Percentiles rank a stretch among this genome's conserved stretches.
These are phyloP conservation scores for Anhinga rufa DNA, from an alignment of 2,113 vertebrate species.

Conservation along the genomic window DNA sequence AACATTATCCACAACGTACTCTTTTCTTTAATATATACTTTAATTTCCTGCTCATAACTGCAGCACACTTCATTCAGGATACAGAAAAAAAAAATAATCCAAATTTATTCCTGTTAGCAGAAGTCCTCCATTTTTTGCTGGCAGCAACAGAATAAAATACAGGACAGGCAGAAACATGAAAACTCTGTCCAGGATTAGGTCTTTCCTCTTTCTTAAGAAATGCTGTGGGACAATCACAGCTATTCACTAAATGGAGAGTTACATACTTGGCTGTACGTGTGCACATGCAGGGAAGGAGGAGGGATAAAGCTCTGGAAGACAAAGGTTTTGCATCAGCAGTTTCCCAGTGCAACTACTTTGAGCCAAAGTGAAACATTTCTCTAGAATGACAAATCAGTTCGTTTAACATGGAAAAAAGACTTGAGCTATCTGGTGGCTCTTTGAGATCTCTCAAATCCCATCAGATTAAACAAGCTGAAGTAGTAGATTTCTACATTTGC, in stretches of 20 bases:
- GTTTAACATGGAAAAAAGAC: not conserved
- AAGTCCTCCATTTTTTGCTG: not conserved
- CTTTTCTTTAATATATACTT: not conserved
- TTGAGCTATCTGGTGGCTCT: not conserved
- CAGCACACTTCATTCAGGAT: not conserved
- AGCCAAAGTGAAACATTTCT: not conserved
- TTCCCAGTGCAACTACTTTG: not conserved
- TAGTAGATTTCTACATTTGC: not conserved
- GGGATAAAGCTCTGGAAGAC: not conserved
- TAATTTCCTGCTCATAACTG: conserved; percentile 19
- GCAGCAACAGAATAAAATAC: not conserved
- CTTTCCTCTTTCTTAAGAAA: not conserved
- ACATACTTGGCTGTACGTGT: not conserved
- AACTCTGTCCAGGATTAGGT: not conserved
- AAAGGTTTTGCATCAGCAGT: not conserved
- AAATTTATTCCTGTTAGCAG: not conserved
- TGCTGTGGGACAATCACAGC: not conserved
- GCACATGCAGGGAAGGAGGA: not conserved
- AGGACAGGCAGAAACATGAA: not conserved
- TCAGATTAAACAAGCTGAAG: not conserved
- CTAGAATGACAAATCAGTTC: not conserved
- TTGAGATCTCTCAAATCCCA: not conserved
- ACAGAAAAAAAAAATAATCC: not conserved
- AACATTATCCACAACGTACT: not conserved
- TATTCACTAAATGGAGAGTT: not conserved